Evolutionary conservation across 2,888 invertebrate species (phyloP).

Genomic region (Synergus japonicus): DNA sequence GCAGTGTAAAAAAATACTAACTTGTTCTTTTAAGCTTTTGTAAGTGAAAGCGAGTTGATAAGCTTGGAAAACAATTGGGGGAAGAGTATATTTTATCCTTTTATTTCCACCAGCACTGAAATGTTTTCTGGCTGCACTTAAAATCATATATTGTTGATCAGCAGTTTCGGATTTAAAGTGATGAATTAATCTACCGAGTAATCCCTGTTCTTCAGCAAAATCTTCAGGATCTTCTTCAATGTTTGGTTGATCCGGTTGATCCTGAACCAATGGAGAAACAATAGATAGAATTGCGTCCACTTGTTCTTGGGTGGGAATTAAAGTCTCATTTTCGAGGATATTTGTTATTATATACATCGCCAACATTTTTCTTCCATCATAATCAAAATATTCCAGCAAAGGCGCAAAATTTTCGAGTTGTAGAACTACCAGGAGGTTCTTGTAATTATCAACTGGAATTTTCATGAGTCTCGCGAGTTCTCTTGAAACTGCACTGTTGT

Average conservation of each 20-base stretch:
- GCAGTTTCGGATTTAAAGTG: slow-evolving; percentile 88
- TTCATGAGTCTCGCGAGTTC: slow-evolving; percentile 95
- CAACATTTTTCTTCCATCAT: slow-evolving; percentile 89
- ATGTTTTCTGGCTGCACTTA: slow-evolving; percentile 92
- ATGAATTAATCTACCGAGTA: slow-evolving; percentile 92
- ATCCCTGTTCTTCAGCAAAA: slow-evolving; percentile 96
- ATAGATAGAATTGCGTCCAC: slow-evolving; percentile 88
- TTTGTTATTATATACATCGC: slow-evolving; percentile 94
- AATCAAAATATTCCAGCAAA: slow-evolving; percentile 92
- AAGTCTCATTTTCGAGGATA: slow-evolving; percentile 92
- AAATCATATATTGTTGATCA: slow-evolving; percentile 93
- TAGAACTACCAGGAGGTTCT: slow-evolving; percentile 92
- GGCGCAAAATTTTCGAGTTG: slow-evolving; percentile 92
- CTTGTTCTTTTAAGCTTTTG: slow-evolving; percentile 86
- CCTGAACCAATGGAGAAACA: slow-evolving; percentile 91
- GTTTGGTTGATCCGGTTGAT: slow-evolving; percentile 86
- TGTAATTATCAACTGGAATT: slow-evolving; percentile 96
- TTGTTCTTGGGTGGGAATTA: slow-evolving; percentile 92
- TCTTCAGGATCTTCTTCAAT: slow-evolving; percentile 91
- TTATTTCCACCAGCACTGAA: slow-evolving; percentile 94
- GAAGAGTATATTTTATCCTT: slow-evolving; percentile 93
- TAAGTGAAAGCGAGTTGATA: slow-evolving; percentile 93
- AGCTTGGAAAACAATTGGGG: slow-evolving; percentile 96
- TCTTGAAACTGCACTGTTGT: slow-evolving; percentile 91
- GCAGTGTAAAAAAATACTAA: slow-evolving; percentile 65